Conservation (phyloP, 2,113 vertebrate genomes). For the Phoxinus phoxinus region DNA sequence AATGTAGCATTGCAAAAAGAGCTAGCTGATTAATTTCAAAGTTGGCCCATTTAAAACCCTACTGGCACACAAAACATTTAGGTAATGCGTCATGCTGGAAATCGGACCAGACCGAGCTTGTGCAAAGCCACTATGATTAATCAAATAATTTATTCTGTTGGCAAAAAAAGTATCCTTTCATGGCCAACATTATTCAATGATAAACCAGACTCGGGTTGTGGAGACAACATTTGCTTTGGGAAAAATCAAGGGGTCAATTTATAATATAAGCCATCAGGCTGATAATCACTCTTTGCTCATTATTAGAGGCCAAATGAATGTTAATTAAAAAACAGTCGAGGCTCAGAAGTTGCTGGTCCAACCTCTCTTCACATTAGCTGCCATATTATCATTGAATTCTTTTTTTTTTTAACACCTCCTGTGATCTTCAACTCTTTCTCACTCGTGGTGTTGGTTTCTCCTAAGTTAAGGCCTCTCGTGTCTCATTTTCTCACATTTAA, state of each 20-base stretch:
- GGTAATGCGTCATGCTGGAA: conserved; percentile 34
- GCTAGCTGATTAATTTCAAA: conserved; percentile 39
- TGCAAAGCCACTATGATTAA: conserved; percentile 24
- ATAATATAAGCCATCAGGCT: background rate
- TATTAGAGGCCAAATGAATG: conserved; percentile 13
- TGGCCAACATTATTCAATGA: conserved; percentile 8
- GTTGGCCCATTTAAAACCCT: conserved; percentile 41
- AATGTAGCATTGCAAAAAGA: background rate
- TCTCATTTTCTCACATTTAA: conserved; percentile 37
- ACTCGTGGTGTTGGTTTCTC: conserved; percentile 33
- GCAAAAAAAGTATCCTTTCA: conserved; percentile 1
- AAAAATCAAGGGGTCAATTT: conserved; percentile 23
- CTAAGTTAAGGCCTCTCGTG: conserved; percentile 36
- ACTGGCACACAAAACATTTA: conserved; percentile 43
- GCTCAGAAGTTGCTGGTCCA: background rate
- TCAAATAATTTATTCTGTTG: conserved; percentile 39
- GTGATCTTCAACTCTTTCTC: conserved; percentile 49
- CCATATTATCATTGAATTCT: conserved; percentile 21
- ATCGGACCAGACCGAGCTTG: conserved; percentile 15
- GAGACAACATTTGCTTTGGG: conserved; percentile 25
- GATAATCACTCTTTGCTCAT: conserved; percentile 19
- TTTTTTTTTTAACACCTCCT: background rate
- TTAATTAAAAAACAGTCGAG: conserved; percentile 8
- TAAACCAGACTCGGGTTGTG: background rate
- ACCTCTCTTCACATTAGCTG: conserved; percentile 2